Base-by-base conservation (phyloP, 2,113 vertebrate genomes). In the Sterrhoptilus dennistouni region DNA sequence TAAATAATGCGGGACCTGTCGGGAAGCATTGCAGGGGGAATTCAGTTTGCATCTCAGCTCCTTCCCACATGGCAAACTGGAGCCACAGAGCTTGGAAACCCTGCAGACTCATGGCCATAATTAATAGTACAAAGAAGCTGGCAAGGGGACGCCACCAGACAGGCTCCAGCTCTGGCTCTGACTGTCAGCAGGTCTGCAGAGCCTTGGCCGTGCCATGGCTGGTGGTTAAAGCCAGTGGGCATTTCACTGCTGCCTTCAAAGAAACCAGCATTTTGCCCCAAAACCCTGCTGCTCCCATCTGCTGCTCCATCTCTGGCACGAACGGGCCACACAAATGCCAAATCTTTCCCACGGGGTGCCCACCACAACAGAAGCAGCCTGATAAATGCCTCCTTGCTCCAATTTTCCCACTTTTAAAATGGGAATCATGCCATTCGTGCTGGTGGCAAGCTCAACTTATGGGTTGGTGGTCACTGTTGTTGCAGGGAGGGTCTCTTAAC, bases 261-360 rank as follows among this genome's bases (percentile, higher is more conserved):
- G 59, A 57, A 45, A 47, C 42, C 24, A 31, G 7, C 5, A 4
- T 64, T 96, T 44, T 28, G 6, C 70, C 87, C 65, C 83, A 52
- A 84, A 90, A 24, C 56, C 27, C 61, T 57, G 9, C 33, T 83
- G 80, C 59, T 85, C 57, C 65, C 16, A 4, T 17, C 59, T 77
- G 53, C 59, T 20, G 14, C 56, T 91, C 4, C 7, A 5, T 40
- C 14, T 44, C 21, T 1, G 2, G 45, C n/a, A 22, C 0, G 1
- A 47, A n/a, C 0, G 0, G 59, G 33, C 12, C 35, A 19, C 24
- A 11, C 0, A 1, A 42, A 42, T 52, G 42, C 23, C 1, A 0
- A 20, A 23, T 27, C n/a, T 38, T 70, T 47, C 38, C 65, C 12
- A 18, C 22, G 1, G 1, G 1, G 1, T 33, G n/a, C 45, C 38